Conservation (phyloP, 2,113 vertebrate genomes). For the Syngnathus floridae region DNA sequence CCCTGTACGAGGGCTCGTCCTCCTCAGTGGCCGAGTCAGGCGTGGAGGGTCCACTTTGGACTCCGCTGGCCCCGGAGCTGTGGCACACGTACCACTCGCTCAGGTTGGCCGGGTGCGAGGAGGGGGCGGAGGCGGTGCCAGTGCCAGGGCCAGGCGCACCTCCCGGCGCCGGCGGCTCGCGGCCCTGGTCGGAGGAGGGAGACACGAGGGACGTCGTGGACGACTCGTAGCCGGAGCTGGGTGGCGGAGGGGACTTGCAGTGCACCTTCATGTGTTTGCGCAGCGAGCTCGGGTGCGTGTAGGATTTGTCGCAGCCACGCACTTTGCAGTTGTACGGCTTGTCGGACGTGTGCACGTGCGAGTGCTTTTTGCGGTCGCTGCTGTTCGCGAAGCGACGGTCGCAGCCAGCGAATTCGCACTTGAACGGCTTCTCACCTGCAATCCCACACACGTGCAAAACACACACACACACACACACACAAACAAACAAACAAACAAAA, state of each 20-base stretch:
- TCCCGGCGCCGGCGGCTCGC: conserved; percentile 68
- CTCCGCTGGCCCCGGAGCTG: conserved; percentile 73
- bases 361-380: conserved; percentile 98
- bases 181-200: conserved; percentile 86
- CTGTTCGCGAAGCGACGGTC: conserved; percentile 98
- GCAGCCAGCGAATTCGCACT: conserved; percentile 96
- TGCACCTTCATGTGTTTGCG: conserved; percentile 99
- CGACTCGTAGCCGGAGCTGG: conserved; percentile 90
- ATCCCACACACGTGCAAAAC: background rate
- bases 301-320: conserved; percentile 97
- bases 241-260: conserved; percentile 93
- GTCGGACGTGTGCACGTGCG: conserved; percentile 97
- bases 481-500: background rate
- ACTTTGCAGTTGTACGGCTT: conserved; percentile 99
- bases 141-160: conserved; percentile 70
- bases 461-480: background rate
- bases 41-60: conserved; percentile 66
- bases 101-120: conserved; percentile 82
- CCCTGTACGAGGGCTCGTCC: conserved; percentile 64
- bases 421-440: conserved; percentile 96
- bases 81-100: conserved; percentile 97
- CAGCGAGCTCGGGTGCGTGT: conserved; percentile 97
- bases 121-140: conserved; percentile 71
- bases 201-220: conserved; percentile 87
- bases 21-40: conserved; percentile 63